phyloP scores from a whole-genome alignment of 2,888 invertebrate genomes.

The Rhagonycha fulva region DNA sequence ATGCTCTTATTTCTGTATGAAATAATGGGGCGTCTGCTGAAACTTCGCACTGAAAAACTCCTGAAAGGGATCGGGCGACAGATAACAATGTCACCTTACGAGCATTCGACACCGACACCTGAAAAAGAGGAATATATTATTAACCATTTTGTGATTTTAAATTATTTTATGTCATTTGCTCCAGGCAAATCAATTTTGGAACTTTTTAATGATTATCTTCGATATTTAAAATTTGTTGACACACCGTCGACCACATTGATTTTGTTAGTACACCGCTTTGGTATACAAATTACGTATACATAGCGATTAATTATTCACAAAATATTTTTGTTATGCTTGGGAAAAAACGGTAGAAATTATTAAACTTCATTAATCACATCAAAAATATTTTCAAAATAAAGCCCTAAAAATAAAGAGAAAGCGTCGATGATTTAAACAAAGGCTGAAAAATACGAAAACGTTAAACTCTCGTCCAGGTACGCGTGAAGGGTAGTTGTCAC shows the following conservation, averaged over 20 bases:
- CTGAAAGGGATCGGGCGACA: slow-evolving; percentile 68
- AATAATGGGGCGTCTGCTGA: slow-evolving; percentile 73
- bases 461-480: no score
- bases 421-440: no score
- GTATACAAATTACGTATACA: not conserved
- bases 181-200: not conserved
- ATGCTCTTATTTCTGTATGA: slow-evolving; percentile 67
- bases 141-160: not conserved
- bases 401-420: no score
- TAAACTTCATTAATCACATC: not conserved
- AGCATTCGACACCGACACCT: slow-evolving; percentile 70
- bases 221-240: not conserved
- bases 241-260: not conserved
- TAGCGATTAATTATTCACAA: not conserved
- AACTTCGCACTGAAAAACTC: slow-evolving; percentile 74
- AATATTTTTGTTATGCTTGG: not conserved
- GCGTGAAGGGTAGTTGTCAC: no score
- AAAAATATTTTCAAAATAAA: not conserved
- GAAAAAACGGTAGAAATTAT: not conserved
- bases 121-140: slow-evolving; percentile 41
- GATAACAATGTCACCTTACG: slow-evolving; percentile 70
- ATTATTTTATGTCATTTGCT: not conserved
- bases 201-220: no score
- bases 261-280: not conserved
- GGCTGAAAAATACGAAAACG: no score